Evolutionary conservation across 2,113 vertebrate species (phyloP), one percentile per base, ranked within the genome.

Genomic region (Bothrops jararaca): DNA sequence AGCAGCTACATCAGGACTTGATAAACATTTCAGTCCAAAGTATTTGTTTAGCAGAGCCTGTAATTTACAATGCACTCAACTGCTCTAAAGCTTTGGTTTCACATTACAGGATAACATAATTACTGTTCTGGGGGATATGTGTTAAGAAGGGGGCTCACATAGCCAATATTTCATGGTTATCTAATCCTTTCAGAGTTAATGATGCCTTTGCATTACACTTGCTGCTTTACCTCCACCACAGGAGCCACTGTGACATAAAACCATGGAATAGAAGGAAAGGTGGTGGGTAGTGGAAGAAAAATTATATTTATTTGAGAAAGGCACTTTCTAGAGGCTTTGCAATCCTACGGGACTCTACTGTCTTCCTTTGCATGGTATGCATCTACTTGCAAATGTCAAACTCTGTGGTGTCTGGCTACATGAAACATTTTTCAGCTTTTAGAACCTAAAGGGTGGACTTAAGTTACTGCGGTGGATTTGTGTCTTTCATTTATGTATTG

Each of bases 11-110:
- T 96, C 91, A 97, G 94, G 95, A 94, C 93, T 93, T 95, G 97
- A 97, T 95, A 97, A 97, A 97, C 94, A 96, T 97, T 96, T 96
- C 89, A 94, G 89, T 95, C 92, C 86, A 96, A 96, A 96, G 95
- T 96, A 95, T 97, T 96, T 96, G 93, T 95, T 94, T 93, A 93
- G 96, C 95, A 95, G 92, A 95, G 94, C 91, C 92, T 95, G 92
- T 97, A 97, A 96, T 97, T 96, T 96, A 95, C 95, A 94, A 15
- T 4, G 92, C 52, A 74, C 92, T 95, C 74, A 94, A 87, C 85
- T 93, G 86, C 94, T 96, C 94, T 93, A 93, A 97, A 97, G 94
- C 95, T 90, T 89, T 60, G 57, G 97, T 96, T 97, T 98, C 93
- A 26, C 94, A 95, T 97, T 97, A 95, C 97, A 97, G 95, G 96